These are phyloP conservation scores for Macquaria ambigua DNA, from an alignment of 2,113 vertebrate genomes.

Conservation along the genomic window DNA sequence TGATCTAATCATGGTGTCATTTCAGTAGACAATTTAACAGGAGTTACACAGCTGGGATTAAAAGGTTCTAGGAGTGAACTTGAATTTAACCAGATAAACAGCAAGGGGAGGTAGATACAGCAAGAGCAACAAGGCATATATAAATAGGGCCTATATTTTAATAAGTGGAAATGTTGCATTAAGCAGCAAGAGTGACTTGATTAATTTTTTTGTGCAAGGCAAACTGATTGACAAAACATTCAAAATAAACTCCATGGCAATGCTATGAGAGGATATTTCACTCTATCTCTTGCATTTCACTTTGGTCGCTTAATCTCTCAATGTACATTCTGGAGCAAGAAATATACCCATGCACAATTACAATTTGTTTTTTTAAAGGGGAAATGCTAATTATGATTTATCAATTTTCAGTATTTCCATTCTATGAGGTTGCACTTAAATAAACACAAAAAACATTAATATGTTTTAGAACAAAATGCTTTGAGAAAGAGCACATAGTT, in stretches of 20 bases:
- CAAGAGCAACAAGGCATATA: conserved; percentile 37
- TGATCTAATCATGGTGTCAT: conserved; percentile 13
- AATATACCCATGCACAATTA: neutral
- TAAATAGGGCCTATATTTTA: conserved; percentile 42
- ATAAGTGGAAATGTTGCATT: conserved; percentile 66
- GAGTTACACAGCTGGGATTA: conserved; percentile 26
- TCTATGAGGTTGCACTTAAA: conserved; percentile 24
- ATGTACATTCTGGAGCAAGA: conserved; percentile 63
- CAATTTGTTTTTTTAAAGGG: conserved; percentile 25
- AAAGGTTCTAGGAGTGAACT: conserved; percentile 12
- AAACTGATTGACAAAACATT: conserved; percentile 59
- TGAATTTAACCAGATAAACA: conserved; percentile 16
- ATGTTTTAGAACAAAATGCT: conserved; percentile 36
- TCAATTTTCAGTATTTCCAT: conserved; percentile 20
- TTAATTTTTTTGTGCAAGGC: conserved; percentile 49
- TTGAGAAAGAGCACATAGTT: conserved; percentile 66
- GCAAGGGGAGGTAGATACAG: conserved; percentile 59
- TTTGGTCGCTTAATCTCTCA: conserved; percentile 71
- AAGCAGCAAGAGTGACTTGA: conserved; percentile 56
- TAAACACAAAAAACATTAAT: neutral
- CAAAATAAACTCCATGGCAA: conserved; percentile 54
- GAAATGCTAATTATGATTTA: conserved; percentile 41
- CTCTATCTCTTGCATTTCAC: conserved; percentile 46
- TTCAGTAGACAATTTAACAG: conserved; percentile 30
- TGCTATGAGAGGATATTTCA: conserved; percentile 35